Percentiles rank a stretch among this genome's conserved stretches.
phyloP scores from a whole-genome alignment of 1,140 invertebrate species.

The Panagrolaimus sp. region DNA sequence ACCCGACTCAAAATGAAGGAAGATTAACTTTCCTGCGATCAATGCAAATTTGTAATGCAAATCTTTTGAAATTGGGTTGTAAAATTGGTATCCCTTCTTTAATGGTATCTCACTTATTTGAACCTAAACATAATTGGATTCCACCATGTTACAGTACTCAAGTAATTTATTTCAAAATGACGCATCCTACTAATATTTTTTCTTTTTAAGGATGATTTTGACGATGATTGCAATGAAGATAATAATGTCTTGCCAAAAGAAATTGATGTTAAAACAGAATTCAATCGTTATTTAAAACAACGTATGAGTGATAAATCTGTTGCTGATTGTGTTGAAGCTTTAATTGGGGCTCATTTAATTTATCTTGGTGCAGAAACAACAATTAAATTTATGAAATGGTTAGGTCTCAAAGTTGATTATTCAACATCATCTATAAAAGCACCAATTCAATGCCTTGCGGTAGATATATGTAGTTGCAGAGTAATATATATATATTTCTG shows the following conservation, averaged over 20 bases:
- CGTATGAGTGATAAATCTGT: slow-evolving; percentile 97
- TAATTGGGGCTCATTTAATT: slow-evolving; percentile 92
- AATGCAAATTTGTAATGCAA: slow-evolving; percentile 74
- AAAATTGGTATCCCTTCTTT: slow-evolving; percentile 79
- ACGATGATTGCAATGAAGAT: too few species aligned
- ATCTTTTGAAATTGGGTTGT: slow-evolving; percentile 84
- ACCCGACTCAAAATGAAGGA: slow-evolving; percentile 91
- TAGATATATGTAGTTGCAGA: too few species aligned
- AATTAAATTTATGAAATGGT: slow-evolving; percentile 92
- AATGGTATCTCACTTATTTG: slow-evolving; percentile 97
- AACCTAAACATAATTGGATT: slow-evolving; percentile 97
- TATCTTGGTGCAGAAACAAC: slow-evolving; percentile 86
- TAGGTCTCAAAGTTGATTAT: slow-evolving; percentile 81
- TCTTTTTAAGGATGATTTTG: too few species aligned
- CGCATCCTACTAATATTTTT: too few species aligned
- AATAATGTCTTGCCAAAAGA: too few species aligned
- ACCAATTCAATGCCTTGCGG: too few species aligned
- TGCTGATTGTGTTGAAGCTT: slow-evolving; percentile 93
- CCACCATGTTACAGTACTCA: slow-evolving; percentile 75
- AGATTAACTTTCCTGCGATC: slow-evolving; percentile 91
- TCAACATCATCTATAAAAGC: slow-evolving; percentile 60
- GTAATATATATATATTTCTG: too few species aligned
- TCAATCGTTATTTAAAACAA: slow-evolving; percentile 64
- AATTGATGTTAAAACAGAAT: too few species aligned
- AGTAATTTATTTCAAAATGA: too few species aligned